These are phyloP conservation scores for Zelleria hepariella DNA, from an alignment of 2,888 invertebrate genomes.

Conservation along the genomic window DNA sequence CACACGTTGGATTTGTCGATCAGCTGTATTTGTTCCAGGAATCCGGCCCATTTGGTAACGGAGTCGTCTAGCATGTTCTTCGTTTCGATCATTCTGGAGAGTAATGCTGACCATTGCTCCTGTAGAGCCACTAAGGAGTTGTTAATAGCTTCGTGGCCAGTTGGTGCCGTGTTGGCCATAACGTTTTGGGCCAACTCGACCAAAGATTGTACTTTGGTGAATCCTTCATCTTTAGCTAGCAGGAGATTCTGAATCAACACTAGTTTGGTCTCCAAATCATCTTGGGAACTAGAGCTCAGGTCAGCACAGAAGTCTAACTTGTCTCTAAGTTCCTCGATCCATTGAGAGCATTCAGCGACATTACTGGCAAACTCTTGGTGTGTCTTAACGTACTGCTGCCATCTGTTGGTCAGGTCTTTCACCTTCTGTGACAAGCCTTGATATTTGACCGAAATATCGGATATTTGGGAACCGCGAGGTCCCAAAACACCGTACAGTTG, in stretches of 20 bases:
- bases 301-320: constrained; percentile 92
- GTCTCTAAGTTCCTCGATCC: constrained; percentile 86
- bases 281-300: constrained; percentile 83
- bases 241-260: constrained; percentile 88
- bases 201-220: constrained; percentile 86
- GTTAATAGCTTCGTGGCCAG: constrained; percentile 90
- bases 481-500: constrained; percentile 80
- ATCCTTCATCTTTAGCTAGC: constrained; percentile 94
- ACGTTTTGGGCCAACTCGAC: constrained; percentile 94
- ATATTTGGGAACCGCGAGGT: constrained; percentile 85
- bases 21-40: constrained; percentile 89
- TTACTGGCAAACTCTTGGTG: constrained; percentile 91
- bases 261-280: constrained; percentile 88
- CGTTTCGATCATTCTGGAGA: constrained; percentile 91
- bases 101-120: constrained; percentile 90
- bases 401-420: constrained; percentile 90
- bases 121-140: constrained; percentile 86
- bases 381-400: constrained; percentile 91
- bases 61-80: constrained; percentile 90
- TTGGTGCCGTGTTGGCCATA: constrained; percentile 89
- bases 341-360: constrained; percentile 83
- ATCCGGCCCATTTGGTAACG: constrained; percentile 92
- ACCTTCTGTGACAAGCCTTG: constrained; percentile 91
- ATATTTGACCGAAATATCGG: constrained; percentile 93
- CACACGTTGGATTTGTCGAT: constrained; percentile 86